Evolutionary conservation across 2,888 invertebrate genomes (phyloP), one percentile per base, ranked within the genome.

Genomic region (Zhuqinia jingwanae): DNA sequence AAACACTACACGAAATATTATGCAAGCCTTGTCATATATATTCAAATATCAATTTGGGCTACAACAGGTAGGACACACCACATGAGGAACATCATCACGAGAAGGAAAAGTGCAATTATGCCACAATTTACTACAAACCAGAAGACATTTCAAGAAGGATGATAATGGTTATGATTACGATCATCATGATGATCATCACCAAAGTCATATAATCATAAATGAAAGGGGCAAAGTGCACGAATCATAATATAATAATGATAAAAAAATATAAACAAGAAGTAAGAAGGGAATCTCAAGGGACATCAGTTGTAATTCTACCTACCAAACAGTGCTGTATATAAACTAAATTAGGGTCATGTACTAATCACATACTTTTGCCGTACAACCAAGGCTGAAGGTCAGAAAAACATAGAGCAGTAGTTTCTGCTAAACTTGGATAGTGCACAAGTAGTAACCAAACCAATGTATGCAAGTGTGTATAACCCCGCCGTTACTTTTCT

Each of bases 11-110:
- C 8, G 15, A 56, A 53, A 20, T 76, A 22, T 76, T 60, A 63
- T 79, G 79, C 65, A 65, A 60, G 79, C 79, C 79, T 80, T 80
- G 79, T 56, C 79, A 80, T 80, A 65, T n/a, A n/a, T 63, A 80
- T 80, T 68, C 68, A 17, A 45, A 58, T 63, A 22, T 76, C 36
- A 76, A 79, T 79, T 65, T 50, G 17, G 47, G 50, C 15, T 50
- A 27, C n/a, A n/a, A n/a, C 47, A 42, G 13, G 60, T 77, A 79
- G 65, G 63, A 65, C 50, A 30, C 17, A 58, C 22, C 36, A 75
- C 25, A 53, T 11, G 17, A 53, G 27, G 75, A 36, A 13, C 17
- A 25, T 13, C 11, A 20, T 10, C 17, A 63, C 20, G 17, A 63
- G 65, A 36, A 63, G 65, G 65, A 81, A 81, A 70, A 56, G 79